Conservation (phyloP, 2,113 vertebrate genomes). For the Aphyosemion australe region DNA sequence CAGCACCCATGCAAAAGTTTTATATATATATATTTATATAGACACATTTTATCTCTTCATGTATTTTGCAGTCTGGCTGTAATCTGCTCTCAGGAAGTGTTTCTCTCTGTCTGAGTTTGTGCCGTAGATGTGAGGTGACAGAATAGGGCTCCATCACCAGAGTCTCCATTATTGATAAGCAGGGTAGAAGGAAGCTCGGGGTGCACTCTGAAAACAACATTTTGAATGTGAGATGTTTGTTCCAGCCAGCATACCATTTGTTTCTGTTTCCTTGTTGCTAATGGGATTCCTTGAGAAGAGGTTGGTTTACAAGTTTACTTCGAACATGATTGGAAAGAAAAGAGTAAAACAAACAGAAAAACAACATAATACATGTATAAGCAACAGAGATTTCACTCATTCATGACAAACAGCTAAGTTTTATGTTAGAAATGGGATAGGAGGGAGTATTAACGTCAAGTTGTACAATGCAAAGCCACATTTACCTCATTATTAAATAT, state of each 20-base stretch:
- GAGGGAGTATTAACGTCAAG: too few species aligned
- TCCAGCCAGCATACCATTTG: conserved; percentile 23
- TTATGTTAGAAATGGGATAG: too few species aligned
- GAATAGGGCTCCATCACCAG: conserved; percentile 69
- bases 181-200: conserved; percentile 20
- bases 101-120: conserved; percentile 49
- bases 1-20: conserved; percentile 35
- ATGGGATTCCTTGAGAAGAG: conserved; percentile 30
- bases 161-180: conserved; percentile 69
- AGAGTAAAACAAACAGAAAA: too few species aligned
- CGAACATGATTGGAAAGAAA: too few species aligned
- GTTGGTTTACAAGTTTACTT: too few species aligned
- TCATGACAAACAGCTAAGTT: too few species aligned
- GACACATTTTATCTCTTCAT: conserved; percentile 50
- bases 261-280: not conserved
- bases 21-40: too few species aligned
- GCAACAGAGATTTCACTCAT: too few species aligned
- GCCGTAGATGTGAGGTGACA: conserved; percentile 69
- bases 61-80: conserved; percentile 61
- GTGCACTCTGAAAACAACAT: conserved; percentile 29
- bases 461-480: too few species aligned
- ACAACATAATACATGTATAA: too few species aligned
- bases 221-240: conserved; percentile 26
- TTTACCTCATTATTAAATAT: too few species aligned
- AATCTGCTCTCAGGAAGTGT: conserved; percentile 57